Evolutionary conservation across 2,797 vertebrate genomes (phyloP).

Genomic region (Pantherophis alleghaniensis): DNA sequence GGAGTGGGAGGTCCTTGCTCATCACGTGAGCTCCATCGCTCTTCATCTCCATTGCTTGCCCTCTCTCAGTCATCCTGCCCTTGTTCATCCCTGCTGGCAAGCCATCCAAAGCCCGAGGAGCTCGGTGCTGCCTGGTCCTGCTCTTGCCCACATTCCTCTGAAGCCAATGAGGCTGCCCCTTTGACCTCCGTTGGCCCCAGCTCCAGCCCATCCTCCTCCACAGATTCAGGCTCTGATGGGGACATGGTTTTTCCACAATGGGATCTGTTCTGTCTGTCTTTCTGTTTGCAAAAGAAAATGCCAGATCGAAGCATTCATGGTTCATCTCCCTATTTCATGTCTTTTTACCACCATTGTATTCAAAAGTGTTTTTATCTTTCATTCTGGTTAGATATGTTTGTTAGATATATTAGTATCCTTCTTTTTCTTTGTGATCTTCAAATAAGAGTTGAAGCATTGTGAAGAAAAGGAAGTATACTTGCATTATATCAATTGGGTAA

Average conservation of each 20-base stretch:
- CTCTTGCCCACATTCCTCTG: too few relatives aligned
- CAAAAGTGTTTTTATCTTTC: background rate
- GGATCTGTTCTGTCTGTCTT: background rate
- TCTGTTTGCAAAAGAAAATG: background rate
- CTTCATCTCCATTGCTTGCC: too few relatives aligned
- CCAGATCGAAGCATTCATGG: background rate
- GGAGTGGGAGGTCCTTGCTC: too few relatives aligned
- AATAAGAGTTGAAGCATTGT: background rate
- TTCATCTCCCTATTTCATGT: background rate
- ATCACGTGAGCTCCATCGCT: too few relatives aligned
- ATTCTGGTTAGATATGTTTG: background rate
- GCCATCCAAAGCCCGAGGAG: too few relatives aligned
- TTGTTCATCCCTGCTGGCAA: too few relatives aligned
- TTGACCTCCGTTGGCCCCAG: too few relatives aligned
- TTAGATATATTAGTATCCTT: background rate
- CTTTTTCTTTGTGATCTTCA: background rate
- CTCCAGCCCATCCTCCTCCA: too few relatives aligned
- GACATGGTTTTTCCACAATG: background rate
- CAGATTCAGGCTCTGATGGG: too few relatives aligned
- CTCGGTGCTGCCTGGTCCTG: too few relatives aligned
- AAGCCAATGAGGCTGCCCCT: too few relatives aligned
- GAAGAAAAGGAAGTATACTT: background rate
- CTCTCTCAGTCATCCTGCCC: too few relatives aligned
- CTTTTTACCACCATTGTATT: background rate
- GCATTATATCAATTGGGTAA: background rate